Evolutionary conservation across 2,888 invertebrate species (phyloP), one percentile per base, ranked within the genome.

Genomic region (Andrena hattorfiana): DNA sequence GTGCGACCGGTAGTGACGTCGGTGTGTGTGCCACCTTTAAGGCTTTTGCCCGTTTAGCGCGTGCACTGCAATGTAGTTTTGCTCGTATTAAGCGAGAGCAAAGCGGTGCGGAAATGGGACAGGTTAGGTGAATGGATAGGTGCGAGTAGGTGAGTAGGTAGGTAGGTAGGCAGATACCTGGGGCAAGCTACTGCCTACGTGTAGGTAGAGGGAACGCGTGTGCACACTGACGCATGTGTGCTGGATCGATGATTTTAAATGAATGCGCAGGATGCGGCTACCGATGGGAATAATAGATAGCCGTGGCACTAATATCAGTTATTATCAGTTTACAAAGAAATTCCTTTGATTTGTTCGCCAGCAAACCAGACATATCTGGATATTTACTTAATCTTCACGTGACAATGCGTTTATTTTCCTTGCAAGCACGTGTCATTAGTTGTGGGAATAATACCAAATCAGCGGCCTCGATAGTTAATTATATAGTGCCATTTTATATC

Each of bases 61-160:
- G 60, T 70, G 63, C 26, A 63, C 49, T 77, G 64, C 42, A 42
- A 73, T 56, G 66, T 56, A 78, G 26, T 10, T 82, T 82, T 74
- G 80, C 74, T 79, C 77, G 83, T 71, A 72, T 80, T 77, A 85
- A 81, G 84, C 85, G 85, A 79, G 81, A 87, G 83, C 85, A 86
- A 84, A 89, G 81, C 79, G 81, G 77, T 67, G 83, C 83, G 84
- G 86, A 89, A 90, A 88, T 89, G 87, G 88, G 87, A 88, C 88
- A 81, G 74, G 79, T 85, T 85, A 73, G 81, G 89, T 86, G 89
- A 90, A 87, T 88, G 87, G 87, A 89, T 86, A 87, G 68, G 80
- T 81, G 77, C 83, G 90, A 90, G 90, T 90, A 90, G 91, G 91
- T 91, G 89, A 90, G 89, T 91, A 90, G 90, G 90, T 90, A 88